Base-by-base conservation (phyloP, 2,888 invertebrate genomes). In the Geotrupes spiniger region DNA sequence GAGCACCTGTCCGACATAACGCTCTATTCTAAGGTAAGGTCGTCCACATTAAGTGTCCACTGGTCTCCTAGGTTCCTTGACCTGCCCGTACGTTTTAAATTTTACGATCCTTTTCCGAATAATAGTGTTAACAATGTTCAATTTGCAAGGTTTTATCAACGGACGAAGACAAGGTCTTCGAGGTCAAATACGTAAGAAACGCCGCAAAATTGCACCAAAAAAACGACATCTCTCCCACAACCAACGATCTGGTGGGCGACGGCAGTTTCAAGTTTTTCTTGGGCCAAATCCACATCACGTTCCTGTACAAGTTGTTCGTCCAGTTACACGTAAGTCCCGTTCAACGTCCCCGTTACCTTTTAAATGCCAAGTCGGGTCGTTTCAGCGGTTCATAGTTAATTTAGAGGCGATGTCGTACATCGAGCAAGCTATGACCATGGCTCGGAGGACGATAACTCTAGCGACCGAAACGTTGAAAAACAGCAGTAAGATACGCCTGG, bases 141-240 rank as follows among this genome's bases (percentile, higher is more conserved):
- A 3, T 21, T 21, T 21, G 4, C 21, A 14, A 87, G 87, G 76
- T 89, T 46, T 69, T 89, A 15, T 82, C 84, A 67, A 84, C 87
- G 0, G 89, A 90, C 55, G 89, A 89, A 62, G 89, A 90, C 64
- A 87, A 85, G 64, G 84, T 90, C 0, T 76, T 89, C 53, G 89
- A 90, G 62, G 70, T 89, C 38, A 90, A 89, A 69, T 87, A 86
- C 65, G 85, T 87, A 0, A 77, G 85, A 5, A 82, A 86, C 11
- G 83, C 84, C 26, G 78, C 83, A 5, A 75, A 75, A 51, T 62
- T 79, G 38, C 76, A 76, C 50, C 76, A 75, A 36, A 78, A 63
- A 60, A 72, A 73, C 71, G 75, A 77, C 70, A 76, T 73, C 53
- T 70, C 77, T 41, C 68, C 72, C n/a, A 73, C 66, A 42, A 71